Percentiles rank a stretch among this genome's conserved stretches.
Evolutionary conservation across 1,140 invertebrate species (phyloP).

Genomic region (Orius insidiosus): DNA sequence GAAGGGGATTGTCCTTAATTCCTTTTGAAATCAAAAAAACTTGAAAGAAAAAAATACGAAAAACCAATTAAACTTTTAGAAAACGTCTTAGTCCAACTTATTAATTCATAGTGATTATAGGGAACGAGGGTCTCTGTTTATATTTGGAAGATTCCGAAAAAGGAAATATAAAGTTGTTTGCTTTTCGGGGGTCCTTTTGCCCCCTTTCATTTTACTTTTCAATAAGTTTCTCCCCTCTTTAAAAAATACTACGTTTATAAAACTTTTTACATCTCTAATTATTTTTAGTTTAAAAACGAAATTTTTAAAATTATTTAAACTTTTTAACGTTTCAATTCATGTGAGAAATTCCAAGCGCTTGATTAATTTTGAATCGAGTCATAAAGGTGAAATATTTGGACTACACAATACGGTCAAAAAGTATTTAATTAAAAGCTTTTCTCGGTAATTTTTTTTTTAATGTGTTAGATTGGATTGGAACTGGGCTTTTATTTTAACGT

Average conservation of each 20-base stretch:
- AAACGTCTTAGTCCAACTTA: background rate
- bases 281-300: too few relatives aligned
- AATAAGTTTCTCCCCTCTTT: background rate
- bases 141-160: background rate
- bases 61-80: background rate
- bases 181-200: background rate
- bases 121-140: background rate
- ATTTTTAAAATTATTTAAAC: background rate
- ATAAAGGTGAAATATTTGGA: too few relatives aligned
- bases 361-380: too few relatives aligned
- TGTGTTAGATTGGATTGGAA: background rate
- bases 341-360: too few relatives aligned
- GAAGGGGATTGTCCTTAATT: background rate
- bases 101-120: background rate
- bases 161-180: background rate
- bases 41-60: background rate
- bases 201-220: too few relatives aligned
- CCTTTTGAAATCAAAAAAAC: background rate
- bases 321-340: background rate
- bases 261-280: background rate
- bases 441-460: too few relatives aligned
- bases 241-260: background rate
- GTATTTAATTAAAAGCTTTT: too few relatives aligned
- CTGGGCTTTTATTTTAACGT: too few relatives aligned
- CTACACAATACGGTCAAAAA: too few relatives aligned